Evolutionary conservation across 2,888 invertebrate genomes (phyloP).

Genomic region (Leptinotarsa tumamoca): DNA sequence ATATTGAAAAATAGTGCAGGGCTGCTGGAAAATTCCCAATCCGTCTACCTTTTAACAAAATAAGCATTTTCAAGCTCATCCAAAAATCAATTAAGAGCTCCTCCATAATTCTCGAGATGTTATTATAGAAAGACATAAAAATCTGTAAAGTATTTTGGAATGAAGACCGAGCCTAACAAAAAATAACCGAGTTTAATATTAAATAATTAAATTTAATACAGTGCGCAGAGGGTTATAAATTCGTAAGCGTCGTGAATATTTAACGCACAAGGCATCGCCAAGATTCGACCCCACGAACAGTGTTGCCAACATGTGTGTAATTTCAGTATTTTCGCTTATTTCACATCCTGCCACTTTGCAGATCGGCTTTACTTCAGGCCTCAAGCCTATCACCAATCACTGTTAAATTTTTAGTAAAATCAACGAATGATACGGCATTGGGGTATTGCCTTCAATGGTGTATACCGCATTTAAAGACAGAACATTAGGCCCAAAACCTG

Average conservation of each 20-base stretch:
- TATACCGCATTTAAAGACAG: no score
- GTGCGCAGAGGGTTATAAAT: conserved; percentile 67
- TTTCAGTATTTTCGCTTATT: no score
- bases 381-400: no score
- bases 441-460: no score
- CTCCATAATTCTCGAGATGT: conserved; percentile 60
- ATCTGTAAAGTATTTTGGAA: conserved; percentile 55
- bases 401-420: no score
- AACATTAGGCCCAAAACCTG: no score
- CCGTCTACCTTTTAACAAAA: conserved; percentile 39
- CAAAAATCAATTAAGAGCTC: conserved; percentile 60
- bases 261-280: conserved; percentile 62
- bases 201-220: conserved; percentile 74
- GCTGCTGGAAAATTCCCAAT: conserved; percentile 20
- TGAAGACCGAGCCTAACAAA: conserved; percentile 62
- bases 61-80: conserved; percentile 38
- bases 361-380: no score
- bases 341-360: no score
- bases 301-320: no score
- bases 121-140: conserved; percentile 58
- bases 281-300: conserved; percentile 47
- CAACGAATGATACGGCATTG: no score
- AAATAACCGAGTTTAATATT: conserved; percentile 72
- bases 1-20: no score
- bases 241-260: conserved; percentile 64